phyloP scores from a whole-genome alignment of 2,888 invertebrate genomes.

The Drepanosiphum platanoidis region DNA sequence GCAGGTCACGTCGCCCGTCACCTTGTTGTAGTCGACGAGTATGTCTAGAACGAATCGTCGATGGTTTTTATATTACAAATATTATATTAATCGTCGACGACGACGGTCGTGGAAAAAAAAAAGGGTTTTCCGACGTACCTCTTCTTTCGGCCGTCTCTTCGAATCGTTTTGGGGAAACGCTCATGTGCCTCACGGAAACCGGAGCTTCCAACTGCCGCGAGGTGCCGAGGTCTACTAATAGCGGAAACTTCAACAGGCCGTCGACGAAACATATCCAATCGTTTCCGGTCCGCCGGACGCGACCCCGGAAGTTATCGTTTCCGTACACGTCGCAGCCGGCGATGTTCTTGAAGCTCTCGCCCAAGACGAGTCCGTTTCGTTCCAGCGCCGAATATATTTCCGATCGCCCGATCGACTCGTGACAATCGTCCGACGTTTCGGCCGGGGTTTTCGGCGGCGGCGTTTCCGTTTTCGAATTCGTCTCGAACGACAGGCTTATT shows the following conservation, averaged over 20 bases:
- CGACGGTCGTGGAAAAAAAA: too few relatives aligned
- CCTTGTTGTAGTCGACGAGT: background rate
- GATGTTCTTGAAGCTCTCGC: background rate
- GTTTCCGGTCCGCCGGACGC: background rate
- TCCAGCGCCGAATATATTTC: background rate
- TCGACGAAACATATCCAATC: slow-evolving; percentile 28
- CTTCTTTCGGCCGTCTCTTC: background rate
- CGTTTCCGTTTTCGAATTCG: too few relatives aligned
- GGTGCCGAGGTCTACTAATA: background rate
- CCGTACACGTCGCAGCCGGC: background rate
- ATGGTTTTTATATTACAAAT: too few relatives aligned
- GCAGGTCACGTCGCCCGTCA: background rate
- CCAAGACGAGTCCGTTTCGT: background rate
- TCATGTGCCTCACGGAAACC: background rate
- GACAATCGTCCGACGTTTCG: background rate
- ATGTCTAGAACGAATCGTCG: background rate
- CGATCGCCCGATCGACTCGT: background rate
- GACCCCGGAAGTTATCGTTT: background rate
- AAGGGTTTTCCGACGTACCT: background rate
- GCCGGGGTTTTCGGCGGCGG: too few relatives aligned
- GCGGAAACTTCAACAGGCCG: slow-evolving; percentile 6
- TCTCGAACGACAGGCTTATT: background rate
- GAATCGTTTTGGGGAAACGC: background rate
- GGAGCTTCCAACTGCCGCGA: background rate
- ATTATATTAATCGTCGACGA: too few relatives aligned